phyloP scores from a whole-genome alignment of 2,888 invertebrate genomes.

The Ditula angustiorana region DNA sequence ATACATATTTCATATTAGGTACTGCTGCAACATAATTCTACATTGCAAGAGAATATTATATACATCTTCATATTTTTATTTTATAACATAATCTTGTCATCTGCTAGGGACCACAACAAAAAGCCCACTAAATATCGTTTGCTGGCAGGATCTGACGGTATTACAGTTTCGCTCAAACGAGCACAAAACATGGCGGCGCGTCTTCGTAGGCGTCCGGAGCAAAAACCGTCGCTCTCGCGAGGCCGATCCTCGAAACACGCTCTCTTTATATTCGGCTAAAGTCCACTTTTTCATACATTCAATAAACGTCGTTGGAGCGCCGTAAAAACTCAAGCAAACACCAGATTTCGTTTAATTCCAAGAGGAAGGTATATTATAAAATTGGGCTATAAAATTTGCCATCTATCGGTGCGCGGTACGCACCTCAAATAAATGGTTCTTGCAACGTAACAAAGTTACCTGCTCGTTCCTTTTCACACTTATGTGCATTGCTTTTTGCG shows the following conservation, averaged over 20 bases:
- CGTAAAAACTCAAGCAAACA: conserved; percentile 58
- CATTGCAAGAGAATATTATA: not conserved
- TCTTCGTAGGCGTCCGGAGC: conserved; percentile 49
- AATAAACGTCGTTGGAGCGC: conserved; percentile 56
- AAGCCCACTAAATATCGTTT: conserved; percentile 48
- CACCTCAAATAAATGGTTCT: conserved; percentile 51
- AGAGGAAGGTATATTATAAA: conserved; percentile 55
- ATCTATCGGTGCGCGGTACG: conserved; percentile 51
- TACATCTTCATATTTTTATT: not conserved
- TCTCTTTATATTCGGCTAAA: conserved; percentile 66
- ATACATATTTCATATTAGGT: too few relatives aligned
- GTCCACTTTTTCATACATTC: conserved; percentile 59
- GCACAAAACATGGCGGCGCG: conserved; percentile 56
- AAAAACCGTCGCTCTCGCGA: conserved; percentile 69
- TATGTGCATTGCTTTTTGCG: conserved; percentile 48
- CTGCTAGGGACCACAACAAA: conserved; percentile 21
- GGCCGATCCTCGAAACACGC: conserved; percentile 51
- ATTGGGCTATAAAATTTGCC: conserved; percentile 64
- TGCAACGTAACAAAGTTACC: conserved; percentile 41
- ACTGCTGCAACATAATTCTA: not conserved
- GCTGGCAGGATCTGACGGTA: conserved; percentile 51
- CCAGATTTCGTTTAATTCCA: conserved; percentile 51
- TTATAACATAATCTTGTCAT: conserved; percentile 31
- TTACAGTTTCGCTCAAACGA: conserved; percentile 52
- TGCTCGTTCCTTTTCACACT: conserved; percentile 48